Evolutionary conservation across 2,888 invertebrate genomes (phyloP).

Genomic region (Watsonalla binaria): DNA sequence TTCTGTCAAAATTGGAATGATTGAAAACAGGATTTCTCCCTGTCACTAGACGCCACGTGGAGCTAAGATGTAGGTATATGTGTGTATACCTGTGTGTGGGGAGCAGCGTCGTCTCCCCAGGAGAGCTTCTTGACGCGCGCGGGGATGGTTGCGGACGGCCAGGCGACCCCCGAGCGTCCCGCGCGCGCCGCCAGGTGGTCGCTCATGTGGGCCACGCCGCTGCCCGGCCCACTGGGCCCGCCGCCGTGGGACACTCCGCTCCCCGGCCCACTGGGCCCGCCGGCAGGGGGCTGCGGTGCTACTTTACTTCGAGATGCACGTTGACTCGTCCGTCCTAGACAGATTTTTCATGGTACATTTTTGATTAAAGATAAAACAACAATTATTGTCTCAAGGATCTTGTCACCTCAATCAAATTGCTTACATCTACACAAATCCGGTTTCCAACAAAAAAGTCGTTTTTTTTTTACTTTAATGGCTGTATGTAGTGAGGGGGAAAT

Average conservation of each 20-base stretch:
- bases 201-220: slow-evolving; percentile 54
- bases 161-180: slow-evolving; percentile 73
- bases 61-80: slow-evolving; percentile 6
- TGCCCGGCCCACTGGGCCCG: slow-evolving; percentile 18
- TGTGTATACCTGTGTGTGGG: slow-evolving; percentile 17
- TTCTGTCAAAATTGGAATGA: too few species aligned
- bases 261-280: slow-evolving; percentile 17
- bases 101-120: slow-evolving; percentile 52
- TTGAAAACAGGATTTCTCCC: too few species aligned
- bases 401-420: too few species aligned
- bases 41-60: background rate
- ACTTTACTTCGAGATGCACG: slow-evolving; percentile 43
- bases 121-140: slow-evolving; percentile 87
- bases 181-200: slow-evolving; percentile 55
- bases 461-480: too few species aligned
- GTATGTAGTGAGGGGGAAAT: too few species aligned
- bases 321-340: slow-evolving; percentile 34
- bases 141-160: slow-evolving; percentile 84
- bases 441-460: too few species aligned
- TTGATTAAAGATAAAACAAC: too few species aligned
- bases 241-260: slow-evolving; percentile 39
- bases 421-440: too few species aligned
- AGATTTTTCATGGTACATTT: too few species aligned
- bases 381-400: too few species aligned
- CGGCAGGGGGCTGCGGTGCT: slow-evolving; percentile 51